Evolutionary conservation across 2,113 vertebrate genomes (phyloP), one percentile per base, ranked within the genome.

Genomic region (Leucosticte australis): DNA sequence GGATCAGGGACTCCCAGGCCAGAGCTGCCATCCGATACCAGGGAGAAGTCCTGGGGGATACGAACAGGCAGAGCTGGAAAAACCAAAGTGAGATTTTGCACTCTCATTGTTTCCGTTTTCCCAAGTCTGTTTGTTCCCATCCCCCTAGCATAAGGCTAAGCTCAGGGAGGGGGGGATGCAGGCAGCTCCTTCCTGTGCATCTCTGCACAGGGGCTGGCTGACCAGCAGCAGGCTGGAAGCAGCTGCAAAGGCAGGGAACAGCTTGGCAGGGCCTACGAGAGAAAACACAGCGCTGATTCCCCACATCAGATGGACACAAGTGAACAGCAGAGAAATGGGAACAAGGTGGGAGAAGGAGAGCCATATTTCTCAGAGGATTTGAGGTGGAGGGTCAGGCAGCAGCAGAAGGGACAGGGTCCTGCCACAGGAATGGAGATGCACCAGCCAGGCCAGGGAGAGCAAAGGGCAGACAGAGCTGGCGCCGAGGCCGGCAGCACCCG

Each of bases 301-400:
- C 28, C 12, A 9, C 8, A 3, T 42, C 1, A 2, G 53, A 56
- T 0, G 0, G 65, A 53, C 16, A 16, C 16, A 24, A 44, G 18
- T 0, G 1, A 73, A 67, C 0, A 0, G 31, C 7, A 2, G 39
- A 57, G n/a, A 24, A 90, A 47, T 0, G 2, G 41, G 37, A 71
- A 59, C 22, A 31, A 65, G 27, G 37, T 0, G 4, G 55, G 41
- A 81, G 35, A 26, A 44, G 37, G 47, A 65, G 46, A 69, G 73
- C 19, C 8, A 0, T 2, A 19, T 7, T 4, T 65, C 63, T 22
- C 20, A 1, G 33, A 28, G 42, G 41, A 53, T 1, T n/a, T 28
- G 5, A 24, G 20, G 22, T 0, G 0, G 62, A 52, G 59, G 27
- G 41, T 22, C 37, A 23, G 47, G 50, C 76, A 62, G 85, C n/a